A percentile compares a stretch with the other conserved stretches of the same genome.
phyloP scores from a whole-genome alignment of 2,888 invertebrate genomes.

The Lacanobia wlatinum region DNA sequence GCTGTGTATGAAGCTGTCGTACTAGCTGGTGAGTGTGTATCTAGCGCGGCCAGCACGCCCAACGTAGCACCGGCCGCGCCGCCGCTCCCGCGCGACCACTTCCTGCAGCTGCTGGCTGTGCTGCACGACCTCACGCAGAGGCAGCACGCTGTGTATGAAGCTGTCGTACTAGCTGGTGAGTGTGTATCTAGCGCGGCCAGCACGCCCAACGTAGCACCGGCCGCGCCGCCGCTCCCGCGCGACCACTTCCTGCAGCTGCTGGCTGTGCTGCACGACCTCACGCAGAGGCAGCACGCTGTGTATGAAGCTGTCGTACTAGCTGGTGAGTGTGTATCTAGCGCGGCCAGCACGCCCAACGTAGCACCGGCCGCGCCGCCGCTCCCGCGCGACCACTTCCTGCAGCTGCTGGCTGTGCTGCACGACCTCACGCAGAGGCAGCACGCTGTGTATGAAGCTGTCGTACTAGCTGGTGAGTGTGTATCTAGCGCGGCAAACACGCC shows the following conservation, averaged over 20 bases:
- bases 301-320: conserved; percentile 80
- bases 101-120: conserved; percentile 97
- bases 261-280: conserved; percentile 96
- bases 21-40: not conserved
- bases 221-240: conserved; percentile 92
- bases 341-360: conserved; percentile 68
- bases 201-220: conserved; percentile 66
- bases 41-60: conserved; percentile 69
- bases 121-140: conserved; percentile 96
- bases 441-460: conserved; percentile 82
- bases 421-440: conserved; percentile 93
- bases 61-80: conserved; percentile 71
- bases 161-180: conserved; percentile 68
- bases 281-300: conserved; percentile 89
- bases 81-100: conserved; percentile 95
- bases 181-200: conserved; percentile 60
- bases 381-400: conserved; percentile 97
- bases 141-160: conserved; percentile 79
- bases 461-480: not conserved
- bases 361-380: conserved; percentile 82
- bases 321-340: conserved; percentile 40
- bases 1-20: conserved; percentile 82
- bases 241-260: conserved; percentile 97
- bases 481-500: conserved; percentile 69
- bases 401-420: conserved; percentile 97